Evolutionary conservation across 2,113 vertebrate genomes (phyloP), one percentile per base, ranked within the genome.

Genomic region (Setophaga petechia): DNA sequence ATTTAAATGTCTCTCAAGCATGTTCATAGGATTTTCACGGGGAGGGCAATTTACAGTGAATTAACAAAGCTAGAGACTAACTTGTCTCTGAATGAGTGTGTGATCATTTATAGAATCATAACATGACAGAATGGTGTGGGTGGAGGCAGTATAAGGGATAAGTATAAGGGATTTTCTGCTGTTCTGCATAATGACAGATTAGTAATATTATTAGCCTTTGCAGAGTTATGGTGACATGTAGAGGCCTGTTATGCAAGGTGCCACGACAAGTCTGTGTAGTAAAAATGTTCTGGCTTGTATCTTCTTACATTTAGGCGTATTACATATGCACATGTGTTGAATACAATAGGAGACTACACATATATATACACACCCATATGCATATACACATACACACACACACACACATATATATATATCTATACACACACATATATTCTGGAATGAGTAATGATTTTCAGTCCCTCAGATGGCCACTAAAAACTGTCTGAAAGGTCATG

Each of bases 301-400:
- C 25, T 61, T 21, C 43, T 49, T 2, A 1, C 37, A 33, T 84
- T 74, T 71, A 15, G 71, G 51, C 19, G 21, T 21, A 15, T 58
- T 78, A 25, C n/a, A 18, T 44, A 43, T 65, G 15, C 19, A 41
- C 6, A 7, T 0, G 0, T 21, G 22, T 44, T n/a, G 67, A 62
- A 59, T 68, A 20, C 43, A 81, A 5, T 4, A 63, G 28, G 13
- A 49, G 28, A 69, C 49, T 37, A 35, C 4, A 8, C 4, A 8
- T 10, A 55, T 9, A 37, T 9, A 33, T 8, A 49, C 6, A 17
- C 0, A 21, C 1, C 51, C 2, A 24, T 0, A 46, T 2, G 17
- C 2, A 16, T 5, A 37, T 8, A 69, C 3, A 21, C 4, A 27
- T 8, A 16, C 6, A 51, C 4, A 47, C 3, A 35, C 3, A 19